Evolutionary conservation across 2,888 invertebrate genomes (phyloP), one percentile per base, ranked within the genome.

Genomic region (Gandaritis pyraliata): DNA sequence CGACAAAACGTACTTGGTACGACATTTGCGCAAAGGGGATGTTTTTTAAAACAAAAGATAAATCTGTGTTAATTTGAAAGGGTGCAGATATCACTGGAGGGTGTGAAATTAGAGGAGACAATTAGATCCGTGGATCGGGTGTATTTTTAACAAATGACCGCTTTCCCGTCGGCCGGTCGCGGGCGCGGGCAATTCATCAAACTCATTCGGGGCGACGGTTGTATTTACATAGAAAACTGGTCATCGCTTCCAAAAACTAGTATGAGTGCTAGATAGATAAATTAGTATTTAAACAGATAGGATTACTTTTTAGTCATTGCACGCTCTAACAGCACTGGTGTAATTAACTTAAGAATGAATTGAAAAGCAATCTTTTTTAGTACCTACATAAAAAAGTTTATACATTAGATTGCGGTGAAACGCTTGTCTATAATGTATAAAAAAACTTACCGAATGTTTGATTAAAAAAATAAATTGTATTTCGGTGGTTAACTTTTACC

Each of bases 101-200:
- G 90, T 86, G 88, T 90, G 90, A 91, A 91, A 92, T 91, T 88
- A 91, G 90, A 92, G 89, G 80, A 91, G 91, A 91, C 92, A 92
- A 92, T 92, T 91, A 91, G 89, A 91, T 91, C 88, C 88, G 76
- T 82, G 89, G 90, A 89, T 89, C 89, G 89, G 88, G 89, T 90
- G 92, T 92, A 90, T 92, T 92, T 92, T 92, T 92, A 92, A 92
- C 92, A 92, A 91, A 92, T 92, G 92, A 90, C 90, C 90, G 88
- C 82, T 75, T 69, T 68, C 69, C 69, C 73, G 73, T 69, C 66
- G 69, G 79, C n/a, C 51, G 65, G 75, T 58, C 63, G 73, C 77
- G 74, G 76, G 68, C 72, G 77, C 80, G 85, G 82, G 86, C 90
- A 85, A 92, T 92, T 92, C 92, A 92, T 92, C 92, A 92, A 92